These are phyloP conservation scores for Gallinago nigripennis DNA, from an alignment of 2,797 vertebrate genomes.

Conservation along the genomic window DNA sequence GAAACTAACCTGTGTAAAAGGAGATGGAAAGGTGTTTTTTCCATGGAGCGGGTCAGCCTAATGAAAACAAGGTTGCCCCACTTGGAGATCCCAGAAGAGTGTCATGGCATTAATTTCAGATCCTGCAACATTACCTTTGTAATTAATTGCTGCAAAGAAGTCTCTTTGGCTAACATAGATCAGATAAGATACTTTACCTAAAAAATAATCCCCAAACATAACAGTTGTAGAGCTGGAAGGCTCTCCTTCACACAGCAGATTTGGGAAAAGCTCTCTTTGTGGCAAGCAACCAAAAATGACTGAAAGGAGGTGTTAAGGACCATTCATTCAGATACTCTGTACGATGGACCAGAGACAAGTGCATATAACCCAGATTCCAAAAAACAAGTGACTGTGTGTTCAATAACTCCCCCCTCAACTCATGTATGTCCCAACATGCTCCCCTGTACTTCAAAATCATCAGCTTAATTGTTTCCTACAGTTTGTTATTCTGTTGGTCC, in stretches of 20 bases:
- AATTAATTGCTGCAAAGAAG: background rate
- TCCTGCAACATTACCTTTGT: background rate
- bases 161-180: background rate
- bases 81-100: background rate
- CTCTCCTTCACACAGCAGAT: conserved; percentile 9
- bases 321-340: background rate
- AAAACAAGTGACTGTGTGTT: background rate
- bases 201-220: background rate
- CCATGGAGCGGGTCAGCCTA: background rate
- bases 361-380: background rate
- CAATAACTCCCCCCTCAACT: background rate
- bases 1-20: background rate
- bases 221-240: background rate
- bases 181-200: background rate
- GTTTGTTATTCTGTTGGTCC: background rate
- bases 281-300: conserved; percentile 42
- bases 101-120: background rate
- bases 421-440: background rate
- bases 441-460: background rate
- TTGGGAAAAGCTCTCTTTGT: background rate
- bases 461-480: conserved; percentile 22
- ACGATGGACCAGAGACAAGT: conserved; percentile 30
- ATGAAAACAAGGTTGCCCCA: background rate
- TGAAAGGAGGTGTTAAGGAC: conserved; percentile 6
- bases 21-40: background rate